Conservation (phyloP, 23 tunicate species). For the Trididemnum clinides region DNA sequence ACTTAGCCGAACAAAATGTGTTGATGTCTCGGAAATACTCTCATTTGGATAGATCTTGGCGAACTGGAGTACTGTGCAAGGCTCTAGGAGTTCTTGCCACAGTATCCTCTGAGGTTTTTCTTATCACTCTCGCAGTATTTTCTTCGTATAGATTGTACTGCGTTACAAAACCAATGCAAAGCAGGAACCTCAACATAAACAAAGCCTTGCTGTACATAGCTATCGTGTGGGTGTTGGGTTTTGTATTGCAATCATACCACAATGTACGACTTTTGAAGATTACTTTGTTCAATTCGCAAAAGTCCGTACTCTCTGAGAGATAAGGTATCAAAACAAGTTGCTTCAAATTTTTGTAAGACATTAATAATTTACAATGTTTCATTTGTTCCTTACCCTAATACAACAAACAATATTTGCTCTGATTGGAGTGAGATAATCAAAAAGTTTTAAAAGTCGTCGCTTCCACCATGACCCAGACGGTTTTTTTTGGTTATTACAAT, state of each 20-base stretch:
- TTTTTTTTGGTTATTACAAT: constrained; percentile 68
- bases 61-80: constrained; percentile 48
- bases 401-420: no score
- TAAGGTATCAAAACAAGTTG: not conserved
- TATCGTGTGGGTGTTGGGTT: constrained; percentile 48
- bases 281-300: constrained; percentile 25
- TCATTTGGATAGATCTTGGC: constrained; percentile 52
- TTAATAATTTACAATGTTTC: not conserved
- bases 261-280: not conserved
- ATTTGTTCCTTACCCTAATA: no score
- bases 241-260: constrained; percentile 46
- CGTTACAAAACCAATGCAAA: constrained; percentile 58
- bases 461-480: not conserved
- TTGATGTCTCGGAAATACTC: constrained; percentile 41
- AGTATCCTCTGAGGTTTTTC: constrained; percentile 57
- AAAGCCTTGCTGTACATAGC: constrained; percentile 13
- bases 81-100: constrained; percentile 53
- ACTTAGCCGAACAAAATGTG: constrained; percentile 41
- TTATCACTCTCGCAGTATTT: constrained; percentile 49
- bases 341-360: not conserved
- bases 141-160: constrained; percentile 68
- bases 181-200: constrained; percentile 31
- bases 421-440: constrained; percentile 1
- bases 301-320: constrained; percentile 49
- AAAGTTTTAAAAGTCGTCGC: not conserved